These are phyloP conservation scores for Trichosurus vulpecula DNA, from an alignment of 2,797 vertebrate genomes.

Conservation along the genomic window DNA sequence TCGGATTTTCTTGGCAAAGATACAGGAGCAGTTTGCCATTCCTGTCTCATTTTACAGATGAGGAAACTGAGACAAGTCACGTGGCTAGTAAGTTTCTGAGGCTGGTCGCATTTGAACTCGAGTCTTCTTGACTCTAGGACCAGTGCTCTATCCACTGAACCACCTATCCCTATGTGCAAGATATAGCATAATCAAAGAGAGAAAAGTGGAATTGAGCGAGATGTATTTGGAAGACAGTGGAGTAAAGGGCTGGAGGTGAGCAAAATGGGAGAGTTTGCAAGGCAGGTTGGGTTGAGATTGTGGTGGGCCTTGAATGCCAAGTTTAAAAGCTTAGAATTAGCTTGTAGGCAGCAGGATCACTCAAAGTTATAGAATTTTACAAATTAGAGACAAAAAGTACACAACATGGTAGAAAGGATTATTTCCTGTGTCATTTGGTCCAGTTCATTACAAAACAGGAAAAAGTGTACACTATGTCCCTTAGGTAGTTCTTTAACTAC, in stretches of 20 bases:
- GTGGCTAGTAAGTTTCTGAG: not conserved
- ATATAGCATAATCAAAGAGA: not conserved
- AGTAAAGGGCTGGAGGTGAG: not conserved
- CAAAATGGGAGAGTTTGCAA: not conserved
- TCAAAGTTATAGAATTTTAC: not conserved
- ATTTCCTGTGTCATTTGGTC: not conserved
- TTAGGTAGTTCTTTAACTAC: not conserved
- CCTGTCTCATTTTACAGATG: not conserved
- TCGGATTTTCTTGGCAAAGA: not conserved
- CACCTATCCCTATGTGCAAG: not conserved
- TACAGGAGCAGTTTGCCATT: not conserved
- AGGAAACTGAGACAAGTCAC: not conserved
- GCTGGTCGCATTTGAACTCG: not conserved
- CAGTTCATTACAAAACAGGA: not conserved
- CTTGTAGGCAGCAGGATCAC: too few relatives aligned
- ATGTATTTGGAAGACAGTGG: not conserved
- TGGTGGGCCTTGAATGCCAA: too few relatives aligned
- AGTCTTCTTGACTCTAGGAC: not conserved
- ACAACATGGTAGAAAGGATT: not conserved
- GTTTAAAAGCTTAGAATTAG: too few relatives aligned
- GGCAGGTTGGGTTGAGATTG: too few relatives aligned
- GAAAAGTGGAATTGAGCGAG: not conserved
- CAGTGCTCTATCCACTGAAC: not conserved
- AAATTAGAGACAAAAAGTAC: not conserved
- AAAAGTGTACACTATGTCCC: not conserved